Evolutionary conservation across 2,113 vertebrate species (phyloP), one percentile per base, ranked within the genome.

Genomic region (Pelobates fuscus): DNA sequence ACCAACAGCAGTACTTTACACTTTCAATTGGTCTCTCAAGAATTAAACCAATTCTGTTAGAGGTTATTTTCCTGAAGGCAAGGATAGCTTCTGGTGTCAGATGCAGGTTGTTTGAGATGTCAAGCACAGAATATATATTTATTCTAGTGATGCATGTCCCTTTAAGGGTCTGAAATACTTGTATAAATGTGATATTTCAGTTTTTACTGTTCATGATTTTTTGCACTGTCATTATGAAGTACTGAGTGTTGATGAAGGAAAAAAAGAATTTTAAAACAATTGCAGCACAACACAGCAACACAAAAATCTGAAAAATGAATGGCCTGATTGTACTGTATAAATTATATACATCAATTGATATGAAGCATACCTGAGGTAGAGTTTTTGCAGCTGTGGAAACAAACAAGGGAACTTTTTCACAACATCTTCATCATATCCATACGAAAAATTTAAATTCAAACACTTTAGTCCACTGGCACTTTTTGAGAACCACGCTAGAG

Each of bases 311-410:
- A n/a, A n/a, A n/a, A n/a, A n/a, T n/a, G n/a, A n/a, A n/a, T n/a
- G n/a, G n/a, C n/a, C n/a, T n/a, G n/a, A n/a, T n/a, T n/a, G n/a
- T n/a, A n/a, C n/a, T n/a, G n/a, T n/a, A n/a, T n/a, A n/a, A n/a
- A n/a, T n/a, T n/a, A n/a, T n/a, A n/a, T n/a, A n/a, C n/a, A n/a
- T n/a, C n/a, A n/a, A n/a, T n/a, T 37, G 32, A 5, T 10, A 10
- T 17, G 10, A 3, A 18, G 18, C 55, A 66, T 78, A 78, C 77
- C 77, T 78, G 62, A 78, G 68, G 68, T 70, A 67, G 61, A 78
- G 77, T 23, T 52, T 78, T 21, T 59, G 68, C 20, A 78, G 68
- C 7, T 66, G 54, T 17, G 77, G 77, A 67, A 78, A 78, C n/a
- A 71, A 30, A 7, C 54, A 37, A 21, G 77, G 77, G 32, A 78